These are phyloP conservation scores for Mormyrus lacerda DNA, from an alignment of 2,113 vertebrate species.

Conservation along the genomic window DNA sequence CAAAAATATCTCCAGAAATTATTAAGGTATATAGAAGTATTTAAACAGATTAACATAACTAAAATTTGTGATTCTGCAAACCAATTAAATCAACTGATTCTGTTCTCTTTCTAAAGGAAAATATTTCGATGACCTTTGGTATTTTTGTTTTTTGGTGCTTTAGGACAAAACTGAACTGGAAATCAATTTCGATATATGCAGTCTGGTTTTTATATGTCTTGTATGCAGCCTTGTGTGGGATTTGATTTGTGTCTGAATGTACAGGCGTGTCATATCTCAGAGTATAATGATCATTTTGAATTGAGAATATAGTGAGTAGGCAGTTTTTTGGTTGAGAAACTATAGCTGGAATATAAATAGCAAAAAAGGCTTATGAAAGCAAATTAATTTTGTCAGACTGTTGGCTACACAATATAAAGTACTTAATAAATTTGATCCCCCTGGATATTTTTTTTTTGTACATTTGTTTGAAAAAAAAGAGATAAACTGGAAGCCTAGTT, in stretches of 20 bases:
- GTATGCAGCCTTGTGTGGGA: not conserved
- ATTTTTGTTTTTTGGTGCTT: not conserved
- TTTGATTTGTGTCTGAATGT: not conserved
- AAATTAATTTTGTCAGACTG: not conserved
- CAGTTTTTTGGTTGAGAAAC: not conserved
- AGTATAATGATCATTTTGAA: not conserved
- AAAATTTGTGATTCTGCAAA: not conserved
- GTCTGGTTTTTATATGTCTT: slow-evolving; percentile 7
- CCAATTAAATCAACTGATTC: not conserved
- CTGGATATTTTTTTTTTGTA: not conserved
- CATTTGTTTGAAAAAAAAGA: not conserved
- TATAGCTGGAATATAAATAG: not conserved
- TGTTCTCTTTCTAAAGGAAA: slow-evolving; percentile 37
- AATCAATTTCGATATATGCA: not conserved
- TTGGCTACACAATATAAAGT: not conserved
- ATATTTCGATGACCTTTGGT: not conserved
- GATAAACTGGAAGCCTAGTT: not conserved
- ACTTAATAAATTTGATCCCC: not conserved
- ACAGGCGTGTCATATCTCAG: not conserved
- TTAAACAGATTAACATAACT: not conserved
- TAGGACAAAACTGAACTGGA: slow-evolving; percentile 1
- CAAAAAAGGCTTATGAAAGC: not conserved
- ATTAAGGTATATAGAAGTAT: not conserved
- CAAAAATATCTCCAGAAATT: not conserved
- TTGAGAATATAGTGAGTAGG: not conserved